Evolutionary conservation across 2,113 vertebrate genomes (phyloP), one percentile per base, ranked within the genome.

Genomic region (Melanerpes formicivorus): DNA sequence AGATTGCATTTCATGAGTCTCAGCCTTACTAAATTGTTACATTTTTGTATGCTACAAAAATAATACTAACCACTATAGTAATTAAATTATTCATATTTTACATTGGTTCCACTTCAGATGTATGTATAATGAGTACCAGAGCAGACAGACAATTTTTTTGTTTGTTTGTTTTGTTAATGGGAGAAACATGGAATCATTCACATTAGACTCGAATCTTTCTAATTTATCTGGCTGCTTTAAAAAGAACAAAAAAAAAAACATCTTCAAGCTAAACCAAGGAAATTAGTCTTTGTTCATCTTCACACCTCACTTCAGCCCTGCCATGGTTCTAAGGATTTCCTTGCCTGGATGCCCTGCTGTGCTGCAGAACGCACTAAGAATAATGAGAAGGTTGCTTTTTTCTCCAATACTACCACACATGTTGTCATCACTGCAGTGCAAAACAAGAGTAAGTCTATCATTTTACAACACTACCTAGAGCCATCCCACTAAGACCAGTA

Each of bases 31-130:
- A 65, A 95, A 88, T 95, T 82, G 88, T 91, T 94, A 90, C 79
- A 82, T 44, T 84, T 93, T 80, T 87, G 70, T 75, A 56, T 86
- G 60, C 59, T 93, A 79, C 67, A 92, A 60, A 94, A 95, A 93
- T 76, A 90, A 84, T 79, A 75, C 63, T 88, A 82, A 82, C 37
- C 72, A 88, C 92, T 83, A 82, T 88, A 95, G 94, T 93, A 90
- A 96, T 95, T 92, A 91, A 94, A 97, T 94, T 95, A 95, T 93
- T 95, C 46, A 90, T 80, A 94, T 87, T 87, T 91, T 84, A 70
- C 88, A 88, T 88, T 89, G 80, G 88, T 97, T 98, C 96, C 90
- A 90, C 91, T 97, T 95, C 81, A 94, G 81, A 95, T 90, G 52
- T 95, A 94, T 5, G 3, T 34, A 52, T 89, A 95, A 93, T 58